Base-by-base conservation (phyloP, 2,113 vertebrate species). In the Pluvianellus socialis region DNA sequence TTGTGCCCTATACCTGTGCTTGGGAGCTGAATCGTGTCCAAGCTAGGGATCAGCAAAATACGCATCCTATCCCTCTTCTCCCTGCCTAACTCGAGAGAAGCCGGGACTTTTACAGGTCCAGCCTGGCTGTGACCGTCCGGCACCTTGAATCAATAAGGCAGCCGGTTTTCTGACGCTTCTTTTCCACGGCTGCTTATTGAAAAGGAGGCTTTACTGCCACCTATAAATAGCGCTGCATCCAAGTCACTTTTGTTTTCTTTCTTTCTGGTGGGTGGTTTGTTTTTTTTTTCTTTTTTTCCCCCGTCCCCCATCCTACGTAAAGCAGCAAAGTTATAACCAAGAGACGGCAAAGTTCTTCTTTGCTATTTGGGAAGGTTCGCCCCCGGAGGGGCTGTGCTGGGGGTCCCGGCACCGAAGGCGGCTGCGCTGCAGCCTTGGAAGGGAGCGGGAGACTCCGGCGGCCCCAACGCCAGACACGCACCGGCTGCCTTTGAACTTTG, bases 201-300 rank as follows among this genome's bases (percentile, higher is more conserved):
- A 92, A 97, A 83, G 92, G 92, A 89, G 91, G 22, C 92, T 95
- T 95, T 95, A 93, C 95, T 38, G 96, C 94, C 97, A 92, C 97
- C 96, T 98, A 97, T 89, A 97, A 97, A 97, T 89, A 97, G 91
- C 67, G 28, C 82, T 74, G 80, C 38, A 66, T 74, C 85, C 88
- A 72, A 97, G 87, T 35, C 49, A 70, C 56, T 68, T 17, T 35
- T 66, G n/a, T 38, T 47, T 62, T 22, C 12, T 49, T 23, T 22
- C 38, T 38, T 38, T 38, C 38, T 9, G 38, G 38, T 38, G 38
- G 38, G 38, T 38, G 7, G 22, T 22, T 44, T 33, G 7, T 14
- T 11, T 18, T 14, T 12, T 5, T 33, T 20, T 5, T 15, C 12
- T 17, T 15, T 12, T 4, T 18, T 40, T 30, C 47, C 21, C 47